Evolutionary conservation across 1,140 invertebrate species (phyloP).

Genomic region (Onthophagus taurus): DNA sequence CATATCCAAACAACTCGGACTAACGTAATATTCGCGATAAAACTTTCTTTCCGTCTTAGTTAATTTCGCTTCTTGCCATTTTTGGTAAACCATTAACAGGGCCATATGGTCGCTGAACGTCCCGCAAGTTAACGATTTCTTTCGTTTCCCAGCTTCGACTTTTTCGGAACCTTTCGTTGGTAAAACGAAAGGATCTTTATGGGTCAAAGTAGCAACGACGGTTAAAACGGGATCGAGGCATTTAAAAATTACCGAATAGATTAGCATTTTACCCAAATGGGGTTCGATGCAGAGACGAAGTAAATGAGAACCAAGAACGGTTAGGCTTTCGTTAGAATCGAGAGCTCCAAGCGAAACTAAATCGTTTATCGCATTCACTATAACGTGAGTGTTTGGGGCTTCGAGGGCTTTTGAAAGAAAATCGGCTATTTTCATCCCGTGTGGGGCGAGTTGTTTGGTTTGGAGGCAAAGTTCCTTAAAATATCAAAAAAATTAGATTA

Average conservation of each 20-base stretch:
- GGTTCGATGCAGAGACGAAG: slow-evolving; percentile 87
- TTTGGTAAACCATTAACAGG: too few species aligned
- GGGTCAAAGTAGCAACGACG: slow-evolving; percentile 76
- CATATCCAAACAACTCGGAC: too few species aligned
- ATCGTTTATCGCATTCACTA: slow-evolving; percentile 64
- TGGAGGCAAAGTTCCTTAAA: slow-evolving; percentile 82
- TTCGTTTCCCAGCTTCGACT: too few species aligned
- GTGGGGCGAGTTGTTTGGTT: slow-evolving; percentile 67
- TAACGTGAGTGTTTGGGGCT: slow-evolving; percentile 69
- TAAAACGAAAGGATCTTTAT: too few species aligned
- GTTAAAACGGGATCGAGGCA: slow-evolving; percentile 93
- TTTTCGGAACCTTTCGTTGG: too few species aligned
- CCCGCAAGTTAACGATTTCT: too few species aligned
- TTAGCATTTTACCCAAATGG: slow-evolving; percentile 80
- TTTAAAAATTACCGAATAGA: slow-evolving; percentile 84
- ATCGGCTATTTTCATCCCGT: slow-evolving; percentile 67
- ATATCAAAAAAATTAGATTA: slow-evolving; percentile 13
- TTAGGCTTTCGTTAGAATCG: slow-evolving; percentile 63
- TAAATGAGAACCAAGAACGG: slow-evolving; percentile 66
- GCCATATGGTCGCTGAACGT: too few species aligned
- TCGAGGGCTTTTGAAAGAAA: slow-evolving; percentile 76
- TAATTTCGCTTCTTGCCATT: too few species aligned
- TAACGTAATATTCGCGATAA: too few species aligned
- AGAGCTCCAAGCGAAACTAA: slow-evolving; percentile 65
- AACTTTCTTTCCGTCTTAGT: too few species aligned